phyloP scores from a whole-genome alignment of 2,797 vertebrate species.

The Scarus forsteni region DNA sequence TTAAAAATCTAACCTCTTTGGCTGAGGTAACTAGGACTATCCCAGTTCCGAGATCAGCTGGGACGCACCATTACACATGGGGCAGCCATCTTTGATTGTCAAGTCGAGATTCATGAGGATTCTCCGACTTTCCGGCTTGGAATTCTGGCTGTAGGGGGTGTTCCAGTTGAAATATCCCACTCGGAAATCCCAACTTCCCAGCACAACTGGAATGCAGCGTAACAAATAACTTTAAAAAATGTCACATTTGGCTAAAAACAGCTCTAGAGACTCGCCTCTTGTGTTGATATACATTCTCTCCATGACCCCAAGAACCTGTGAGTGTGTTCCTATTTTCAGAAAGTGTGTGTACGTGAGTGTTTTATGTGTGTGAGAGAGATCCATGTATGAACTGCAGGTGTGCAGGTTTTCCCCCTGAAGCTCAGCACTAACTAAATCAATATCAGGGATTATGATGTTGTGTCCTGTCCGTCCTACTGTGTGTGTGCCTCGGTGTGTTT shows the following conservation, averaged over 20 bases:
- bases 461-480: slow-evolving; percentile 71
- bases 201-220: too few relatives aligned
- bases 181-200: too few relatives aligned
- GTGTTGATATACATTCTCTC: slow-evolving; percentile 16
- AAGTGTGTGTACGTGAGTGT: slow-evolving; percentile 3
- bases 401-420: slow-evolving; percentile 60
- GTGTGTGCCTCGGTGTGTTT: slow-evolving; percentile 67
- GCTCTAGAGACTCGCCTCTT: background rate
- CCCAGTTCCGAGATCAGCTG: too few relatives aligned
- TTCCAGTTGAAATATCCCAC: too few relatives aligned
- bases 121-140: too few relatives aligned
- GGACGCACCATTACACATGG: too few relatives aligned
- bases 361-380: slow-evolving; percentile 5
- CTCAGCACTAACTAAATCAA: slow-evolving; percentile 64
- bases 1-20: too few relatives aligned
- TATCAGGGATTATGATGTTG: slow-evolving; percentile 65
- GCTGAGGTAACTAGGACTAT: too few relatives aligned
- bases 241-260: too few relatives aligned
- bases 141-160: too few relatives aligned
- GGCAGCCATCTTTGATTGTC: too few relatives aligned
- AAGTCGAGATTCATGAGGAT: too few relatives aligned
- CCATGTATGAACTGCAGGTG: slow-evolving; percentile 56
- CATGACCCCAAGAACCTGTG: slow-evolving; percentile 10
- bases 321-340: slow-evolving; percentile 11
- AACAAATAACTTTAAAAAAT: background rate